A percentile compares a stretch with the other conserved stretches of the same genome.
Conservation (phyloP, 1,140 invertebrate genomes). For the Diabrotica undecimpunctata region DNA sequence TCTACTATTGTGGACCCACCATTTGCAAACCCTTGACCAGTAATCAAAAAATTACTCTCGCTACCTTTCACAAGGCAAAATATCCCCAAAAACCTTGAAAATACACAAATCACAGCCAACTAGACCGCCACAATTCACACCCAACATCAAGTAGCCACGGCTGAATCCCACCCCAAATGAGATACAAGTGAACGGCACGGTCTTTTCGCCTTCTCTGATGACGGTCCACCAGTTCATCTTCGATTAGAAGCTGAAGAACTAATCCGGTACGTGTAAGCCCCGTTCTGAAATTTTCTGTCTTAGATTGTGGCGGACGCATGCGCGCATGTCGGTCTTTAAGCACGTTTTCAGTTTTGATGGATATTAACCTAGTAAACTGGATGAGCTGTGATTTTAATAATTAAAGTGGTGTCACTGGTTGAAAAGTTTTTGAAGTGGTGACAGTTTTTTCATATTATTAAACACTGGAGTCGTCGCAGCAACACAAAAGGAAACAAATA, state of each 20-base stretch:
- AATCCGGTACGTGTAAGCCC: conserved; percentile 22
- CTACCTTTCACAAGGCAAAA: conserved; percentile 8
- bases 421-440: too few relatives aligned
- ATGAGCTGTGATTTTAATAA: too few relatives aligned
- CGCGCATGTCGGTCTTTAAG: conserved; percentile 6
- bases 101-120: conserved; percentile 12
- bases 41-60: background rate
- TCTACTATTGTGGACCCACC: background rate
- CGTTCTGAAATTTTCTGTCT: conserved; percentile 22
- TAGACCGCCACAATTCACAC: conserved; percentile 9
- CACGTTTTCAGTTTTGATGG: background rate
- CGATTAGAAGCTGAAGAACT: conserved; percentile 36
- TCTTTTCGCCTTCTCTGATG: conserved; percentile 24
- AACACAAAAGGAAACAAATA: too few relatives aligned
- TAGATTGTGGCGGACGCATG: conserved; percentile 19
- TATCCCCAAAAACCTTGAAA: conserved; percentile 14
- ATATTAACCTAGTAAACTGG: background rate
- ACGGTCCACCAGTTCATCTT: conserved; percentile 33
- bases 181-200: conserved; percentile 29
- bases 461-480: too few relatives aligned
- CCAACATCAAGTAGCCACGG: background rate
- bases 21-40: conserved; percentile 11
- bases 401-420: too few relatives aligned
- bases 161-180: conserved; percentile 30
- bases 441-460: too few relatives aligned